Evolutionary conservation across 2,888 invertebrate genomes (phyloP), one percentile per base, ranked within the genome.

Genomic region (Sussaba pulchella): DNA sequence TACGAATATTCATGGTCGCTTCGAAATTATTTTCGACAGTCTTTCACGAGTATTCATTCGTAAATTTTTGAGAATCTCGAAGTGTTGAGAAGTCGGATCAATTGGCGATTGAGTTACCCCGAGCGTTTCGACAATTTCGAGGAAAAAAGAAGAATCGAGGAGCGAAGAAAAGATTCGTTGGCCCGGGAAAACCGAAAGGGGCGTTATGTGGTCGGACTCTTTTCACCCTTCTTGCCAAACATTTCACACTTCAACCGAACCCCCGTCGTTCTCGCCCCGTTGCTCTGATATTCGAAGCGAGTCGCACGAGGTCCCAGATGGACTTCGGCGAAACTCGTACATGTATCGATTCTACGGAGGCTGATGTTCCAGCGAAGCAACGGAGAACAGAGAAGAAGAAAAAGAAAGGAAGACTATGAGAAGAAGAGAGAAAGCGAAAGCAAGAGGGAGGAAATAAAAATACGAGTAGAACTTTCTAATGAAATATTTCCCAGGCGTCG

Each of bases 171-270:
- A 63, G 39, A 39, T 2, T 24, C 12, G 14, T 52, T 31, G 43
- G 26, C 64, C 17, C 31, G 67, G 59, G 43, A 63, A 63, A 59
- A 63, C 73, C 47, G 70, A 66, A 73, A 82, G 70, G 83, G 84
- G 82, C 82, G 84, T 67, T 76, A 81, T 81, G 85, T 71, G 84
- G 83, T 82, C 79, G 76, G 84, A 83, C 81, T 78, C 71, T 84
- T 77, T 84, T 82, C 85, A 86, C 85, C 88, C 87, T 82, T 83
- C 83, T 81, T 87, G 88, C 85, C 88, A 88, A 88, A 87, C 86
- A 86, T 85, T 87, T 85, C 83, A 87, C 87, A 82, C 85, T 81
- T 74, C 67, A 50, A 63, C 59, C 76, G 71, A 63, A 74, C 77
- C 78, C 80, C 69, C 47, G 76, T 24, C 31, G 76, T 45, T 45